These are phyloP conservation scores for Conus betulinus DNA, from an alignment of 1,140 invertebrate species.

Conservation along the genomic window DNA sequence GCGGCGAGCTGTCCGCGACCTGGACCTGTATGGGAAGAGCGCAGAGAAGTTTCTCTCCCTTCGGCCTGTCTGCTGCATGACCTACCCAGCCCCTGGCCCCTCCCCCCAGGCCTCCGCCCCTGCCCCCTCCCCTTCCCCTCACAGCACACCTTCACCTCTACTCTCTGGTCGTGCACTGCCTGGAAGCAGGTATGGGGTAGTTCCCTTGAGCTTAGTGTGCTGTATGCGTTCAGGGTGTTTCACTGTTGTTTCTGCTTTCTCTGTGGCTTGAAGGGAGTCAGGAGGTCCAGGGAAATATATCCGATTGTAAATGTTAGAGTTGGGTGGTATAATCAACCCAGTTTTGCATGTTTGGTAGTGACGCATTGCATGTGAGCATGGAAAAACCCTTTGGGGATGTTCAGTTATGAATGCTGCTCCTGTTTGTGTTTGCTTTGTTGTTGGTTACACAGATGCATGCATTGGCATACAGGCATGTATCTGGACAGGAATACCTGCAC, in stretches of 20 bases:
- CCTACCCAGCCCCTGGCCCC: conserved; percentile 33
- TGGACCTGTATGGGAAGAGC: conserved; percentile 83
- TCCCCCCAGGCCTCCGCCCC: neutral
- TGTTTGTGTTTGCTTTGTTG: neutral
- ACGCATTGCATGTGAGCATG: neutral
- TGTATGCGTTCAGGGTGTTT: no score
- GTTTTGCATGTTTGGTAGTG: neutral
- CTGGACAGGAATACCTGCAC: neutral
- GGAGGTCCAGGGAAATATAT: no score
- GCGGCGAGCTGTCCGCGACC: conserved; percentile 84
- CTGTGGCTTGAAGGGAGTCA: no score
- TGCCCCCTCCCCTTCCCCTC: conserved; percentile 5
- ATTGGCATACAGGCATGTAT: no score
- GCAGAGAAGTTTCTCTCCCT: conserved; percentile 90
- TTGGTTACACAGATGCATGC: no score
- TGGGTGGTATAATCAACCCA: no score
- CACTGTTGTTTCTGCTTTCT: no score
- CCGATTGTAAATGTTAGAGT: no score
- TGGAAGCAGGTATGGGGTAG: conserved; percentile 11
- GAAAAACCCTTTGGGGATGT: neutral
- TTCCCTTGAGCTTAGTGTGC: no score
- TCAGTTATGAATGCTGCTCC: no score
- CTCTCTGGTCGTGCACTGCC: conserved; percentile 17
- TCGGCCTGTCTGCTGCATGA: conserved; percentile 80
- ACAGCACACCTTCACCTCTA: conserved; percentile 14